A percentile compares a stretch with the other conserved stretches of the same genome.
Conservation (phyloP, 2,888 invertebrate genomes). For the Limnephilus rhombicus region DNA sequence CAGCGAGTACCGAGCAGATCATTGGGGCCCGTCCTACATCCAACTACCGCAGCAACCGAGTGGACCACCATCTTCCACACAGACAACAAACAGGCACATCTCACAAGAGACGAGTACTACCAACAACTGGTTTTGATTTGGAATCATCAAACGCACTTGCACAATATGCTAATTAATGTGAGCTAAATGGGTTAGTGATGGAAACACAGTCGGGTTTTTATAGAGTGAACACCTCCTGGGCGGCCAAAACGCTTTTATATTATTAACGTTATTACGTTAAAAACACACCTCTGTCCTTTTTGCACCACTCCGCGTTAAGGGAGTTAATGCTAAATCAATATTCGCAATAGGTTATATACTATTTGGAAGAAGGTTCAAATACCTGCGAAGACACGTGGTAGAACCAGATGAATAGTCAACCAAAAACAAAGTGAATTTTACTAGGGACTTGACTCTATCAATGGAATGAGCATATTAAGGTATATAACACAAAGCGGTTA, state of each 20-base stretch:
- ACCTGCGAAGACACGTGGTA: neutral
- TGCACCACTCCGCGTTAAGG: neutral
- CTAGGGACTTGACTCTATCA: neutral
- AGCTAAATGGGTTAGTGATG: neutral
- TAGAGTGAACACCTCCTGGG: neutral
- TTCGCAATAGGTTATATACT: neutral
- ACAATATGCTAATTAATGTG: neutral
- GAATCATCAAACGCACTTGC: neutral
- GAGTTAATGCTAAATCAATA: neutral
- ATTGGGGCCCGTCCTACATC: neutral
- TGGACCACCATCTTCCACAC: neutral
- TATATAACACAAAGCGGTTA: neutral
- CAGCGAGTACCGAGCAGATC: neutral
- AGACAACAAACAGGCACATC: neutral
- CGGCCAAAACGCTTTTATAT: neutral
- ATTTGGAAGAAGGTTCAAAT: neutral
- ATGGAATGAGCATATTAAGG: neutral
- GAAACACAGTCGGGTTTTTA: neutral
- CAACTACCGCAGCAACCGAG: neutral
- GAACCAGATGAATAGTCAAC: neutral
- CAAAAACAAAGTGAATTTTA: neutral
- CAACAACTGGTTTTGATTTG: neutral
- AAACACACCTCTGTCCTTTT: neutral
- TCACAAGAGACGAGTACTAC: neutral
- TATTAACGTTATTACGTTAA: too few relatives aligned